Evolutionary conservation across 2,888 invertebrate genomes (phyloP).

Genomic region (Quadroppia sp.): DNA sequence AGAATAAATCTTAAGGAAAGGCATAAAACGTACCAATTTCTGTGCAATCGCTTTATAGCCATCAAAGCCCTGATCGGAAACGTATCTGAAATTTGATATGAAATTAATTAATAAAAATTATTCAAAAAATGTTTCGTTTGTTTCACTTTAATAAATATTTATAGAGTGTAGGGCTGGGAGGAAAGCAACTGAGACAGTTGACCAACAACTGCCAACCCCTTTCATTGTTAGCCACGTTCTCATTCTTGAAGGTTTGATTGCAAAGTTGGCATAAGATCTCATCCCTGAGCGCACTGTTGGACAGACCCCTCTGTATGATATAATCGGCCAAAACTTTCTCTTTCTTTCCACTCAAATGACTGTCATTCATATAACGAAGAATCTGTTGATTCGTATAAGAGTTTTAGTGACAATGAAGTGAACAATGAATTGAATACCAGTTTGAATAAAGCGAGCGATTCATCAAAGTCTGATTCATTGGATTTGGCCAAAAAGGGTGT

Average conservation of each 20-base stretch:
- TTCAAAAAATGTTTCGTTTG: neutral
- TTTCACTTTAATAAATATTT: conserved; percentile 79
- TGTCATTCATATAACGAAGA: conserved; percentile 87
- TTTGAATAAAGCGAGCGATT: conserved; percentile 88
- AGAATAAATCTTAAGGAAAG: no score
- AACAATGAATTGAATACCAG: conserved; percentile 55
- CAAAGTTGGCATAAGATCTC: conserved; percentile 86
- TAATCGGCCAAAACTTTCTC: conserved; percentile 75
- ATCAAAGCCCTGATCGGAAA: conserved; percentile 69
- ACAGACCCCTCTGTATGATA: conserved; percentile 83
- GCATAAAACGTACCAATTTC: conserved; percentile 55
- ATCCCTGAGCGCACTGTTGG: conserved; percentile 70
- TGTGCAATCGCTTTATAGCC: conserved; percentile 64
- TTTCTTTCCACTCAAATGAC: conserved; percentile 65
- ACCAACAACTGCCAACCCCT: conserved; percentile 85
- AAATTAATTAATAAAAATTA: neutral
- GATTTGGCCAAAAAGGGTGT: conserved; percentile 85
- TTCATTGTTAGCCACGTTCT: conserved; percentile 64
- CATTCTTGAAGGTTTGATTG: conserved; percentile 80
- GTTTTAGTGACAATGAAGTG: neutral
- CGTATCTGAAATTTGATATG: conserved; percentile 58
- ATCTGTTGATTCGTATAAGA: conserved; percentile 57
- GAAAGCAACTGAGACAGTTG: conserved; percentile 83
- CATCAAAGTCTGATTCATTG: conserved; percentile 83
- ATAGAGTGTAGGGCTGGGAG: conserved; percentile 76